These are phyloP conservation scores for Neolamprologus fasciatus DNA, from an alignment of 2,113 vertebrate genomes.

Conservation along the genomic window DNA sequence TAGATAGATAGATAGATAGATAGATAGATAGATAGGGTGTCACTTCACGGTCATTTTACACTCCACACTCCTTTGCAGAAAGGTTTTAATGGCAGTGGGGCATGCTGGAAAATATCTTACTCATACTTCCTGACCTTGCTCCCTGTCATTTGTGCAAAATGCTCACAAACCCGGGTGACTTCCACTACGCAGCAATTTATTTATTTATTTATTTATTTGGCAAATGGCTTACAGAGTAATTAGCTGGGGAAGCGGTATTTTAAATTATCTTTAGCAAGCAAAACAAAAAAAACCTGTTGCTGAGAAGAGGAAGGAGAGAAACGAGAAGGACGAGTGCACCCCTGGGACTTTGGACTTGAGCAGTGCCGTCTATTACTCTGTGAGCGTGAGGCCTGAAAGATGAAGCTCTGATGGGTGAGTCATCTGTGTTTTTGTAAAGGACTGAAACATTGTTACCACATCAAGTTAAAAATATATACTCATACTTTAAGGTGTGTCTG, in stretches of 20 bases:
- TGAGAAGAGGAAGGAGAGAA: not conserved
- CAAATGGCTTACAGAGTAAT: not conserved
- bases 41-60: not conserved
- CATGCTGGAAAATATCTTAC: not conserved
- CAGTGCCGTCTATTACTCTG: not conserved
- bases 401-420: not conserved
- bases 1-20: too few relatives aligned
- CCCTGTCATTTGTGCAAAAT: not conserved
- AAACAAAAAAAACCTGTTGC: not conserved
- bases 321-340: not conserved
- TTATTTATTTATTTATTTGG: accelerated
- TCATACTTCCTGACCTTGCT: not conserved
- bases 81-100: not conserved
- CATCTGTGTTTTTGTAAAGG: not conserved
- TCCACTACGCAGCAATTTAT: not conserved
- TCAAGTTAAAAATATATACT: not conserved
- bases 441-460: not conserved
- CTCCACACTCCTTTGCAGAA: not conserved
- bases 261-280: not conserved
- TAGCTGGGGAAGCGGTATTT: not conserved
- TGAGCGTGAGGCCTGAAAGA: not conserved
- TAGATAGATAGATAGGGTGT: not conserved
- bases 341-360: not conserved
- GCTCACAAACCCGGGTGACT: not conserved
- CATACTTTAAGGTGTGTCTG: not conserved